These are phyloP conservation scores for Ophioninae sp. DNA, from an alignment of 2,888 invertebrate species.

Conservation along the genomic window DNA sequence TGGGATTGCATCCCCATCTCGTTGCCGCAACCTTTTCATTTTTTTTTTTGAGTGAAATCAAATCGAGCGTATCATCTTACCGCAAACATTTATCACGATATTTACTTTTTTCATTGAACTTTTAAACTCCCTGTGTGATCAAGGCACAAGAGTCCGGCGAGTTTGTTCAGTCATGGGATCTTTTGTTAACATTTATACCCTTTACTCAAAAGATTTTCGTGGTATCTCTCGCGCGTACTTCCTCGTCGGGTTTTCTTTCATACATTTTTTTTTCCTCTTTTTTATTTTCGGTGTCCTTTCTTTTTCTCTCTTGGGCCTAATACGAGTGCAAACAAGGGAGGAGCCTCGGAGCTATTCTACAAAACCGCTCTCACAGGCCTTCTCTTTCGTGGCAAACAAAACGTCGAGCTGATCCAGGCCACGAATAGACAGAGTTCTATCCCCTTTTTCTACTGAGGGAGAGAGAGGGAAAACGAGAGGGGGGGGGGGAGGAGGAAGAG, in stretches of 20 bases:
- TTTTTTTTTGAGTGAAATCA: conserved; percentile 1
- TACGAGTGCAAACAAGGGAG: conserved; percentile 71
- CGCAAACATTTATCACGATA: conserved; percentile 8
- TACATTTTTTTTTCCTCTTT: conserved; percentile 56
- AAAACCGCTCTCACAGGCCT: conserved; percentile 59
- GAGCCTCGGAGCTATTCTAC: conserved; percentile 40
- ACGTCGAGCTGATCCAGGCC: conserved; percentile 46
- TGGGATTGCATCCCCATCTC: neutral
- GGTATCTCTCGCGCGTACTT: conserved; percentile 8
- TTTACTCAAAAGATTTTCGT: conserved; percentile 28
- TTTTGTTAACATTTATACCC: conserved; percentile 50
- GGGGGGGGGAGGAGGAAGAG: conserved; percentile 49
- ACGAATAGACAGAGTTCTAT: conserved; percentile 43
- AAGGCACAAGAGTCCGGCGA: conserved; percentile 11
- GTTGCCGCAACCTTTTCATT: neutral
- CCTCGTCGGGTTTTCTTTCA: conserved; percentile 28
- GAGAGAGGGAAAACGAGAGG: conserved; percentile 43
- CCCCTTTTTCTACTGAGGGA: neutral
- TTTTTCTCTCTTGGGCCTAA: conserved; percentile 47
- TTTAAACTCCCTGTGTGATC: conserved; percentile 10
- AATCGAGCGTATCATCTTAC: neutral
- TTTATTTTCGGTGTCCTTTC: conserved; percentile 25
- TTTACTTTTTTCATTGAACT: conserved; percentile 26
- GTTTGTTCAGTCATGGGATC: conserved; percentile 44
- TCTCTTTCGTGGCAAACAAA: conserved; percentile 52